phyloP scores from a whole-genome alignment of 2,113 vertebrate genomes.

The Melanotaenia duboulayi region DNA sequence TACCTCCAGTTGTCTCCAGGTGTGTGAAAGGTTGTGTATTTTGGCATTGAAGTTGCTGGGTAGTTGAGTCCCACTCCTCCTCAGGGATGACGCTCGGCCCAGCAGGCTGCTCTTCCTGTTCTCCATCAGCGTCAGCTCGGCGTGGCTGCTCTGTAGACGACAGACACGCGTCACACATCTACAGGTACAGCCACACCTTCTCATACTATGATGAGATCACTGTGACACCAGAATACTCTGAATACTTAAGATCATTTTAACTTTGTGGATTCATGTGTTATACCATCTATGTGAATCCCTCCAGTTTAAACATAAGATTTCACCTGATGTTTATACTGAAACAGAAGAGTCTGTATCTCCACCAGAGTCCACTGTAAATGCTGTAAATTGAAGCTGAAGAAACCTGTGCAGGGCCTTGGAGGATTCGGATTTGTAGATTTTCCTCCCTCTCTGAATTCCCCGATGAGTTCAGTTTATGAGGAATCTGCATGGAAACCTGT shows the following conservation, averaged over 20 bases:
- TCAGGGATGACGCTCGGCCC: conserved; percentile 89
- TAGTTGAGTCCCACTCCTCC: conserved; percentile 87
- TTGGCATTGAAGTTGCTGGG: conserved; percentile 89
- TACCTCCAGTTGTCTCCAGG: conserved; percentile 95
- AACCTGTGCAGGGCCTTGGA: no score
- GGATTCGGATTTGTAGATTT: no score
- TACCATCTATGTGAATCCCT: no score
- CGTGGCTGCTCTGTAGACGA: conserved; percentile 86
- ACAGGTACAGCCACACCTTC: neutral
- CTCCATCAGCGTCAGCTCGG: conserved; percentile 93
- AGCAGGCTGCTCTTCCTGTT: conserved; percentile 89
- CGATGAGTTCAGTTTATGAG: no score
- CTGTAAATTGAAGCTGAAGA: no score
- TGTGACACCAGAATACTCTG: neutral
- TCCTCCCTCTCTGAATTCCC: no score
- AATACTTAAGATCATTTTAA: no score
- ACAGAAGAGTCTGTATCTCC: conserved; percentile 9
- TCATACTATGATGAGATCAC: no score
- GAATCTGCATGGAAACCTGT: no score
- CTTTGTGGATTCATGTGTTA: no score
- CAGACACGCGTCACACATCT: neutral
- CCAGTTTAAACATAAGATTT: no score
- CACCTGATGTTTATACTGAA: conserved; percentile 1
- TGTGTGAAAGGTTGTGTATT: conserved; percentile 91
- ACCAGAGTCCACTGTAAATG: conserved; percentile 1